Base-by-base conservation (phyloP, 35 echinoderm and acorn worm species). In the Lytechinus pictus region DNA sequence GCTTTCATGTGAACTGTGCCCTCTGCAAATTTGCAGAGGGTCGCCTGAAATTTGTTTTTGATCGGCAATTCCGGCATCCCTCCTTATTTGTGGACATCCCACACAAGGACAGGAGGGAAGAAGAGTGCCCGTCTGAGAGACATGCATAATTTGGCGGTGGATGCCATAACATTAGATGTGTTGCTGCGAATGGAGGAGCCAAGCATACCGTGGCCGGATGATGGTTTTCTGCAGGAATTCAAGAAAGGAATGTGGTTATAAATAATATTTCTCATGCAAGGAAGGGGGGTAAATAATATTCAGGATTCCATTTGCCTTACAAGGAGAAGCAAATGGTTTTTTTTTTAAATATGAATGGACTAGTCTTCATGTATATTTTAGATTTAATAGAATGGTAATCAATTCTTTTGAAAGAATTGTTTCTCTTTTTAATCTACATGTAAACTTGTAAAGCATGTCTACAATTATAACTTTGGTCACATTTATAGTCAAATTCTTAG, bases 1-100 rank as follows among this genome's bases (percentile, higher is more conserved):
- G 88, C 88, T 90, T 90, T 90, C 88, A 90, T 90, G 88, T 90
- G 88, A 90, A 90, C 88, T 90, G 88, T 90, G 88, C 88, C 88
- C 88, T 90, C 28, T 90, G 88, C 52, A 90, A 90, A 90, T 90
- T 90, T 90, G 29, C 88, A 52, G 88, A 90, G 88, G 88, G 88
- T 90, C 88, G 88, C 28, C 52, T 44, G 88, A 90, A 52, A 44
- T 90, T 52, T 90, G 88, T 90, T 90, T 44, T 44, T 54, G 88
- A 90, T 90, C 88, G 88, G 29, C 88, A 90, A 52, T 79, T 79
- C 66, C 66, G 66, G 66, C 66, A 79, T 79, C 66, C 66, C 66
- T 79, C 66, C 66, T 79, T 79, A 79, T 79, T 79, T 79, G 66
- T 79, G 14, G 66, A 79, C 66, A 7, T 16, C 66, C 9, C 19